Base-by-base conservation (phyloP, 2,888 invertebrate species). In the Diplolepis rosae region DNA sequence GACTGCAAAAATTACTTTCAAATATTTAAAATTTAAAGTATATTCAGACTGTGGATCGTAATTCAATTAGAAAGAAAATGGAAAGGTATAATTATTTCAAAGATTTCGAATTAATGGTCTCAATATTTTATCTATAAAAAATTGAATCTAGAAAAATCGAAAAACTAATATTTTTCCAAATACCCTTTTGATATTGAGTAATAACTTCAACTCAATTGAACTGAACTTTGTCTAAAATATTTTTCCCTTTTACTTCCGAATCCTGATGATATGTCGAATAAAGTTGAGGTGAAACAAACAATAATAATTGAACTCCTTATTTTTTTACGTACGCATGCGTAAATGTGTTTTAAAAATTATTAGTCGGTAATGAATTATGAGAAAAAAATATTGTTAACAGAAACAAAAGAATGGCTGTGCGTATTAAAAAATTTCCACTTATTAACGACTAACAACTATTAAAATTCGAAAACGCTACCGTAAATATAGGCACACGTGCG, bases 401-500 rank as follows among this genome's bases (percentile, higher is more conserved):
- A 61, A 61, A 39, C 7, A 13, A 61, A 15, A 22, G 13, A 35
- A 35, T 30, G 18, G 15, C 13, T 56, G 15, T 30, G 27, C 18
- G 30, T n/a, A 3, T 54, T 13, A 15, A 32, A 54, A 1, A 18
- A 54, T 54, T 15, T 54, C 2, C n/a, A 6, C 15, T 28, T 27
- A n/a, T 28, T 52, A n/a, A 28, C 27, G 28, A n/a, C 51, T 52
- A n/a, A 28, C 27, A 52, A n/a, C 52, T 28, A 61, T 61, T 24
- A 18, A 1, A 24, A 61, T 24, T 7, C 22, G 4, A 13, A 61
- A 32, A 6, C n/a, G 5, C 22, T 61, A n/a, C 35, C 35, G 4
- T n/a, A 61, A 56, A 42, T n/a, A n/a, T 22, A 61, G 24, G 61
- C 27, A 61, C 39, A 61, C 61, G n/a, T 42, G 39, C 61, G 39